phyloP scores from a whole-genome alignment of 2,113 vertebrate genomes.

The Platysternon megacephalum region DNA sequence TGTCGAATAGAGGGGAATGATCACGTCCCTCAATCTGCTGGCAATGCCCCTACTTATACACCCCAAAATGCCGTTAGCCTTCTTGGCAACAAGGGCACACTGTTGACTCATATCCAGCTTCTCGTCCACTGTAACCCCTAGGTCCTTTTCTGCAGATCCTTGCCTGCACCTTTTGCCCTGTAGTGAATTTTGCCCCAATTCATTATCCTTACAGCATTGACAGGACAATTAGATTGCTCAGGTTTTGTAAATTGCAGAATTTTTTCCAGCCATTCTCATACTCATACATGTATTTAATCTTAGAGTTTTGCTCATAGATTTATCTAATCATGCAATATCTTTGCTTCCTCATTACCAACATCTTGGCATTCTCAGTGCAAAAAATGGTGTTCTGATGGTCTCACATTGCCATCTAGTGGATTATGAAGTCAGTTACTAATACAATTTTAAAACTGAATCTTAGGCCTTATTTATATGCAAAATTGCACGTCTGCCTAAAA shows the following conservation, averaged over 20 bases:
- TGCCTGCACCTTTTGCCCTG: not conserved
- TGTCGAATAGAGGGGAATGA: too few relatives aligned
- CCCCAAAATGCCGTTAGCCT: too few relatives aligned
- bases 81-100: too few relatives aligned
- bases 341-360: not conserved
- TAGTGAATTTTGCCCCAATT: not conserved
- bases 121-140: too few relatives aligned
- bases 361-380: not conserved
- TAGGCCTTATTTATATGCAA: not conserved
- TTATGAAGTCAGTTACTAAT: not conserved
- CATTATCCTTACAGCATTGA: not conserved
- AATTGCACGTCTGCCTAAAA: not conserved
- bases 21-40: too few relatives aligned
- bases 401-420: slow-evolving; percentile 19
- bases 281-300: not conserved
- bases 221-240: not conserved
- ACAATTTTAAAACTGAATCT: not conserved
- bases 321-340: not conserved
- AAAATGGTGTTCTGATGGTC: not conserved
- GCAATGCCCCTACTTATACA: too few relatives aligned
- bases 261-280: not conserved
- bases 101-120: too few relatives aligned
- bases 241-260: not conserved
- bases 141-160: not conserved
- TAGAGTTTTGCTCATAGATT: not conserved